Evolutionary conservation across 2,113 vertebrate species (phyloP), one percentile per base, ranked within the genome.

Genomic region (Spea bombifrons): DNA sequence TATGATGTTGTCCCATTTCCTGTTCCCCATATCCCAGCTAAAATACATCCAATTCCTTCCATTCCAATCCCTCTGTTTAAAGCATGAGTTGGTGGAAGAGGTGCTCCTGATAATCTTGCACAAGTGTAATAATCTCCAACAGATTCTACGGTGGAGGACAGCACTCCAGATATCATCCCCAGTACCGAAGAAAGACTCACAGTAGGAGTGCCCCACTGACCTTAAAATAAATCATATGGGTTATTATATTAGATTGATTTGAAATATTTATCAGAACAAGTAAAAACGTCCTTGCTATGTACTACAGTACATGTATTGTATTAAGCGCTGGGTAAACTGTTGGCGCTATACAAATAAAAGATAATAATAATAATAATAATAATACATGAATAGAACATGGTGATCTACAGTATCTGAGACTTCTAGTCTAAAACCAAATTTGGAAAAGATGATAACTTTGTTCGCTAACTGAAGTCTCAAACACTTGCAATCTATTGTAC

Each of bases 1-100:
- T 91, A 93, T 47, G 92, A 94, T 0, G 92, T 94, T 53, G 92
- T 94, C 5, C 91, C 92, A 17, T 93, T 94, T 15, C 92, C 92
- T 5, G 86, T 94, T 75, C 92, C 92, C 91, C 90, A 93, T 71
- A 92, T 81, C 0, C 83, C 92, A 1, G 91, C 92, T 81, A 94
- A 75, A 64, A 94, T 88, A 80, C 92, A 93, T 70, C 92, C 92
- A 1, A 94, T 87, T 16, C 91, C 92, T 82, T 94, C 92, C 17
- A 93, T 81, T 0, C 88, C 91, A 5, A 94, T 92, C 0, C 91
- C 92, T 47, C 92, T 81, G 83, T 93, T 94, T 78, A 94, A 86
- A 80, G 92, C 92, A 0, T 94, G 91, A 10, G 84, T 90, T 3
- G 92, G 92, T 1, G 92, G 92, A 3, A 90, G 89, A 16, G 92